phyloP scores from a whole-genome alignment of 2,797 vertebrate genomes.

The Betta splendens region DNA sequence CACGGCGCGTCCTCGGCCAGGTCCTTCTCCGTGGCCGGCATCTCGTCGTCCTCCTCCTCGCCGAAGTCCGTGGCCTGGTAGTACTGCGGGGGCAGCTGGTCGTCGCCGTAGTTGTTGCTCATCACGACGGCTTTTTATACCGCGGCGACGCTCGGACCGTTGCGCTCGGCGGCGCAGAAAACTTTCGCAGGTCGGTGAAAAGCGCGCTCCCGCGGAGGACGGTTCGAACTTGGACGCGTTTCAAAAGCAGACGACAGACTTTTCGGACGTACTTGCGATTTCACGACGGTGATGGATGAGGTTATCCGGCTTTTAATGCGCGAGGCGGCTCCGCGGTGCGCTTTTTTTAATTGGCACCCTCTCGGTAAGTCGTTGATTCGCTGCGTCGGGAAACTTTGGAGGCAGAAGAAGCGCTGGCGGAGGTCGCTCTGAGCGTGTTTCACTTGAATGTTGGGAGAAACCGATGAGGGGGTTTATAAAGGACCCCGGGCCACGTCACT shows the following conservation, averaged over 20 bases:
- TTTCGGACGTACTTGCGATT: conserved; percentile 73
- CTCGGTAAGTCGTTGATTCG: conserved; percentile 64
- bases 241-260: conserved; percentile 51
- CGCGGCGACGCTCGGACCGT: conserved; percentile 60
- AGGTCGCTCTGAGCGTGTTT: conserved; percentile 51
- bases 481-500: conserved; percentile 79
- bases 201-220: conserved; percentile 50
- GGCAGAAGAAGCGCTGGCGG: conserved; percentile 49
- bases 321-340: conserved; percentile 51
- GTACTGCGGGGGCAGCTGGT: conserved; percentile 77
- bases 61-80: conserved; percentile 82
- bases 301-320: conserved; percentile 67
- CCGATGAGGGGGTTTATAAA: conserved; percentile 72
- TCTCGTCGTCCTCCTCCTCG: conserved; percentile 89
- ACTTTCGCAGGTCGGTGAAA: conserved; percentile 65
- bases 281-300: conserved; percentile 70
- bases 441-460: conserved; percentile 68
- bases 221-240: conserved; percentile 65
- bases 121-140: conserved; percentile 79
- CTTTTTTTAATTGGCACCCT: conserved; percentile 74
- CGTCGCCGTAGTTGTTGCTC: conserved; percentile 87
- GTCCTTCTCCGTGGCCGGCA: conserved; percentile 96
- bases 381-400: conserved; percentile 33
- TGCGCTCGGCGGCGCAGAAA: conserved; percentile 31
- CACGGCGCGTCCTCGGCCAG: conserved; percentile 95